Conservation (phyloP, 2,113 vertebrate species). For the Desmodus rotundus region DNA sequence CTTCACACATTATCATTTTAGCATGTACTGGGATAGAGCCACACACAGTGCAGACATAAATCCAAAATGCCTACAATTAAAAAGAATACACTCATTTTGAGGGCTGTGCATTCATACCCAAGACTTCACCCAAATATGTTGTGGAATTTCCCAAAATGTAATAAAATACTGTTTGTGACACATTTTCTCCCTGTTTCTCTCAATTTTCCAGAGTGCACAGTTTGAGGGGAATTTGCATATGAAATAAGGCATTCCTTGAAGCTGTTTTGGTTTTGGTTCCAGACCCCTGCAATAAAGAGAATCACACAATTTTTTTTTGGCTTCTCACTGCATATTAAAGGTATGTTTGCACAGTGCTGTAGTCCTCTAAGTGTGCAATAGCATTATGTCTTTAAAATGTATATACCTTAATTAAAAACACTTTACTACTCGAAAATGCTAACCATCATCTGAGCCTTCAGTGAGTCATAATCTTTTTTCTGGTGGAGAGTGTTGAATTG, state of each 20-base stretch:
- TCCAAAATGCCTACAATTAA: constrained; percentile 12
- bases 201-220: neutral
- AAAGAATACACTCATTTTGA: constrained; percentile 6
- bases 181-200: neutral
- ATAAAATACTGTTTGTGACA: constrained; percentile 3
- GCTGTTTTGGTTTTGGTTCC: neutral
- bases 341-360: neutral
- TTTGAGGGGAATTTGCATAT: neutral
- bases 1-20: neutral
- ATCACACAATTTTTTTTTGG: neutral
- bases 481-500: neutral
- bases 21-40: neutral
- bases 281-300: neutral
- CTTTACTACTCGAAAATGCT: neutral
- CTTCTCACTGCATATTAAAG: neutral
- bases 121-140: neutral
- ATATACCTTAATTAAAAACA: neutral
- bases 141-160: neutral
- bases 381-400: neutral
- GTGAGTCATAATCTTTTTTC: neutral
- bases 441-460: neutral
- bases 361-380: too few relatives aligned
- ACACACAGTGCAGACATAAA: neutral
- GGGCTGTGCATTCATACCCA: neutral
- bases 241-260: neutral